phyloP scores from a whole-genome alignment of 2,888 invertebrate species.

The Ochropleura plecta region DNA sequence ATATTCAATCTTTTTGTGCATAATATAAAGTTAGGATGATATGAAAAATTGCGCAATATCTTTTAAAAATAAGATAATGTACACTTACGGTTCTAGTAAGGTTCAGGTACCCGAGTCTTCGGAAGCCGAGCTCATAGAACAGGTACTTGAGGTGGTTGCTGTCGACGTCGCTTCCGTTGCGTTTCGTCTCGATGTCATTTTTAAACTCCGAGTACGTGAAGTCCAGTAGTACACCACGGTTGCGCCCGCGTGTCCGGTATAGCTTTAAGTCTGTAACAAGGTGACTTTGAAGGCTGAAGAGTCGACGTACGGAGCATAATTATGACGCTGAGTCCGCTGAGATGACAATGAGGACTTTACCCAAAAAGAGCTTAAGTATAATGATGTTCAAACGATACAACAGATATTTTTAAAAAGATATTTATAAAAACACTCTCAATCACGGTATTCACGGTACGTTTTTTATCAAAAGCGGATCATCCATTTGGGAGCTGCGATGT shows the following conservation, averaged over 20 bases:
- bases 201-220: slow-evolving; percentile 91
- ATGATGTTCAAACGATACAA: neutral
- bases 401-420: neutral
- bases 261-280: slow-evolving; percentile 76
- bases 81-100: slow-evolving; percentile 81
- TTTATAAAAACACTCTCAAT: neutral
- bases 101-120: slow-evolving; percentile 82
- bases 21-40: neutral
- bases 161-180: slow-evolving; percentile 92
- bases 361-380: neutral
- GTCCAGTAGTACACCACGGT: slow-evolving; percentile 91
- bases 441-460: neutral
- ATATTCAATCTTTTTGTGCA: neutral
- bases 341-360: neutral
- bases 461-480: neutral
- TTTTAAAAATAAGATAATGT: neutral
- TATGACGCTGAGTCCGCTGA: neutral
- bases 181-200: slow-evolving; percentile 77
- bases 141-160: slow-evolving; percentile 89
- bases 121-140: slow-evolving; percentile 91
- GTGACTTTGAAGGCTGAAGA: neutral
- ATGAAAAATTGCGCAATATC: neutral
- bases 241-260: slow-evolving; percentile 89
- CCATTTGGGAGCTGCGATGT: no score
- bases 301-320: neutral